Percentiles rank a stretch among this genome's conserved stretches.
Conservation (phyloP, 2,888 invertebrate genomes). For the Mesorhabditis spiculigera region DNA sequence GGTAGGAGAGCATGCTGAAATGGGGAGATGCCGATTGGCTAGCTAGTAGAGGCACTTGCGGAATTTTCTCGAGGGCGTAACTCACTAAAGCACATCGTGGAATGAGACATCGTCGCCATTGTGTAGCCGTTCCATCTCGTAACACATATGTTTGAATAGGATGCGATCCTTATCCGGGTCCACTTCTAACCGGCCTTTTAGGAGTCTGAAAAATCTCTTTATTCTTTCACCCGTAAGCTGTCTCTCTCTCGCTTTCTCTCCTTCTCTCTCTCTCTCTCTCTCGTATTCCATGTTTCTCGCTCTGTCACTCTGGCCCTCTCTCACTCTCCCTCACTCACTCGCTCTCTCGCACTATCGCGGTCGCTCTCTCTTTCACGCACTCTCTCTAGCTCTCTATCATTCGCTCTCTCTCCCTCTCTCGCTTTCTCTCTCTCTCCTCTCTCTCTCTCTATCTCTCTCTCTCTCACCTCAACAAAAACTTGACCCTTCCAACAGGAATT, state of each 20-base stretch:
- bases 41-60: not conserved
- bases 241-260: not conserved
- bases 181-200: conserved; percentile 64
- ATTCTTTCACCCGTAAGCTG: too few species aligned
- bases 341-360: too few species aligned
- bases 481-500: conserved; percentile 53
- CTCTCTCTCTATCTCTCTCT: not conserved
- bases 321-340: too few species aligned
- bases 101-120: conserved; percentile 98
- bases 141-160: conserved; percentile 99
- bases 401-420: too few species aligned
- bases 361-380: too few species aligned
- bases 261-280: not conserved
- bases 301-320: too few species aligned
- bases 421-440: too few species aligned
- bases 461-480: conserved; percentile 48
- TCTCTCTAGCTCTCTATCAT: too few species aligned
- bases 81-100: conserved; percentile 94
- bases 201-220: not conserved
- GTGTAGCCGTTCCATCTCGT: conserved; percentile 91
- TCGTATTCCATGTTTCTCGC: not conserved
- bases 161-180: conserved; percentile 94
- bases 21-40: not conserved
- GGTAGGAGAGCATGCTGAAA: conserved; percentile 82
- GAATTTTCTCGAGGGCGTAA: not conserved